Conservation (phyloP, 1,140 invertebrate genomes). For the Drosophila malerkotliana region DNA sequence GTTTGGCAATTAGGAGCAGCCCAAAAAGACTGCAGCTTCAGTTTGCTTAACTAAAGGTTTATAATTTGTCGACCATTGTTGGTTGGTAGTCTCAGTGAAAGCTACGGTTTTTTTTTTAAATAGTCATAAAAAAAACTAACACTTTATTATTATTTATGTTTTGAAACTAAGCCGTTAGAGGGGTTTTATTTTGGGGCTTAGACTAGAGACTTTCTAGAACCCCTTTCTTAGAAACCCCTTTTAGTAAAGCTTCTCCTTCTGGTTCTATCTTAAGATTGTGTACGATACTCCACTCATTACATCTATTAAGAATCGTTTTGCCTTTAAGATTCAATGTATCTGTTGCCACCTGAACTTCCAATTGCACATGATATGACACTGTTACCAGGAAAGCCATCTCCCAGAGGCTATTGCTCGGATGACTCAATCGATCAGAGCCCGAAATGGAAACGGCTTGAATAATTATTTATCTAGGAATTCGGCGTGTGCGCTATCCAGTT, state of each 20-base stretch:
- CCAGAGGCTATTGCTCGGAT: conserved; percentile 19
- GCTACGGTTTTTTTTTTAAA: conserved; percentile 33
- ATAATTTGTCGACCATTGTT: conserved; percentile 67
- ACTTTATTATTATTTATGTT: conserved; percentile 13
- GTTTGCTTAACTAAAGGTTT: conserved; percentile 79
- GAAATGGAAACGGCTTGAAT: conserved; percentile 42
- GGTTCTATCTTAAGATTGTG: no score
- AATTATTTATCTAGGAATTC: conserved; percentile 62
- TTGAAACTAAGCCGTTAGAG: no score
- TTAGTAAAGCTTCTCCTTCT: no score
- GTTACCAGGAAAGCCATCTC: conserved; percentile 34
- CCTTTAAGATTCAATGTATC: background rate
- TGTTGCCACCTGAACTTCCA: conserved; percentile 1
- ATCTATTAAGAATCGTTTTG: background rate
- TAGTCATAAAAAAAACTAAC: background rate
- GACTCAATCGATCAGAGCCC: conserved; percentile 40
- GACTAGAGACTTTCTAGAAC: no score
- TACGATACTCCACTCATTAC: background rate
- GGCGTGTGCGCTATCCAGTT: conserved; percentile 51
- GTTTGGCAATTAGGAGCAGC: conserved; percentile 63
- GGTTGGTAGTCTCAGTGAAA: conserved; percentile 43
- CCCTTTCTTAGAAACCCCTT: no score
- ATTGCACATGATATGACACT: conserved; percentile 21
- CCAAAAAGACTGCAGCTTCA: conserved; percentile 7
- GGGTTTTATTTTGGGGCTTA: no score